Base-by-base conservation (phyloP, 2,113 vertebrate genomes). In the Poecile atricapillus region DNA sequence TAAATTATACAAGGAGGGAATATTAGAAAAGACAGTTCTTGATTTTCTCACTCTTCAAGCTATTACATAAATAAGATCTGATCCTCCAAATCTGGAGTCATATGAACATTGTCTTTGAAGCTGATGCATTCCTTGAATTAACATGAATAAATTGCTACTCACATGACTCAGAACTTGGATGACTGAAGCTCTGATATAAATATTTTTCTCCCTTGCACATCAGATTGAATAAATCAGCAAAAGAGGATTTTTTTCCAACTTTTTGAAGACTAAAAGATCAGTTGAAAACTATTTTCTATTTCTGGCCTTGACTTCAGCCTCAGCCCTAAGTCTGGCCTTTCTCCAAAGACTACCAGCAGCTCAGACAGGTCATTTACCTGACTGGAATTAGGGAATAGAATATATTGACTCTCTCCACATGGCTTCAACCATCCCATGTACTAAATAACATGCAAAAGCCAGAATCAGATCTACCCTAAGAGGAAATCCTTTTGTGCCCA, bases 11-110 rank as follows among this genome's bases (percentile, higher is more conserved):
- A 56, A 25, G 44, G 79, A 75, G 41, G 19, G 52, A 96, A 78
- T 88, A 93, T 90, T 92, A 93, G 79, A 90, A 90, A 95, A 94
- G 83, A 68, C 56, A 84, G 83, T 60, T 88, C 44, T 88, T 92
- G 7, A 0, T 87, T 96, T 95, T 94, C 78, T 95, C 77, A 64
- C 91, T 95, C 67, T 94, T 91, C 69, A 89, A 89, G 27, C 23
- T 92, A 79, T 96, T 93, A 76, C 53, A 41, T 76, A 89, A 93
- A 92, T 76, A 96, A 92, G 83, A 80, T 8, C n/a, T 89, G 86
- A 93, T 76, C 31, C 39, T 90, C n/a, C 64, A 95, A 50, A 89
- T 92, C 28, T 93, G 60, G 67, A 68, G 37, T 92, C 53, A 79
- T 39, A 16, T 81, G 55, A 90, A 15, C 39, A 44, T 78, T 78